Evolutionary conservation across 2,797 vertebrate species (phyloP).

Genomic region (Gallinago nigripennis): DNA sequence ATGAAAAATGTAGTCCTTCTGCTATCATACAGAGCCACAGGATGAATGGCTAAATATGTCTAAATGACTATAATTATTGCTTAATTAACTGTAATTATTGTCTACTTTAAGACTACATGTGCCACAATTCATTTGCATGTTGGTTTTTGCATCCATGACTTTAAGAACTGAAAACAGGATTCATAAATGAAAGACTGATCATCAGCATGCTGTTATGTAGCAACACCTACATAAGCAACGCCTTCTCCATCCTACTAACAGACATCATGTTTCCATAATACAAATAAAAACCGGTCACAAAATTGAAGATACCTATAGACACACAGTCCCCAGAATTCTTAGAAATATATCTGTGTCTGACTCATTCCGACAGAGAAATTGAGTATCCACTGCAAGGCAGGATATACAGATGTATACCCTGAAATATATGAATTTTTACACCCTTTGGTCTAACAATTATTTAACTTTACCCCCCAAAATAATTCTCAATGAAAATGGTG

Average conservation of each 20-base stretch:
- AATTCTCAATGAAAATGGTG: not conserved
- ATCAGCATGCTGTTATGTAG: not conserved
- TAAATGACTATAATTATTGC: conserved; percentile 50
- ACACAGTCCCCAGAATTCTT: not conserved
- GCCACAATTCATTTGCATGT: not conserved
- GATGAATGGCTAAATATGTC: not conserved
- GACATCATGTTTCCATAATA: not conserved
- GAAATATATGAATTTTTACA: not conserved
- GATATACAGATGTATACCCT: not conserved
- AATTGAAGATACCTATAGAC: not conserved
- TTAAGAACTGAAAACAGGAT: not conserved
- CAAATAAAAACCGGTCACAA: not conserved
- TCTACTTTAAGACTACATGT: conserved; percentile 27
- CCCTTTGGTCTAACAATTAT: not conserved
- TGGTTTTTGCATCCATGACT: conserved; percentile 11
- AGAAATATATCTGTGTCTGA: not conserved
- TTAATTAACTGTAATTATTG: conserved; percentile 56
- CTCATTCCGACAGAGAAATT: not conserved
- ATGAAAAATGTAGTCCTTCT: conserved; percentile 21
- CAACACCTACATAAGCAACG: not conserved
- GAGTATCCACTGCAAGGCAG: not conserved
- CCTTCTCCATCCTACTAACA: not conserved
- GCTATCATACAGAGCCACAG: conserved; percentile 21
- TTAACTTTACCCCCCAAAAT: not conserved
- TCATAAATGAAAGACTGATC: not conserved